These are phyloP conservation scores for Loriculus beryllinus DNA, from an alignment of 2,797 vertebrate species.

Conservation along the genomic window DNA sequence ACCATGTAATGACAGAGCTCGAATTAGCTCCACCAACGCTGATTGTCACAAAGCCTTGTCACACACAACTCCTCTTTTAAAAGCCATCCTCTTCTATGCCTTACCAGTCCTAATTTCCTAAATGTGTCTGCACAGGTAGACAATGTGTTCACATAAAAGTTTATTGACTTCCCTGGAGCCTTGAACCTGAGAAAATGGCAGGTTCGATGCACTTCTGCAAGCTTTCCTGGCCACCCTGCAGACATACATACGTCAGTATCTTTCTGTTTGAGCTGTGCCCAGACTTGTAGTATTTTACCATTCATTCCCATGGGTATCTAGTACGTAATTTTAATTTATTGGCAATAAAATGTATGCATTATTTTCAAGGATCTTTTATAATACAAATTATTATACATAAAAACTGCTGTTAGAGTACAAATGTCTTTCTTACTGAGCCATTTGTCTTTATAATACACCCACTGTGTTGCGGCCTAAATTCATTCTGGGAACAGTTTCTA, in stretches of 20 bases:
- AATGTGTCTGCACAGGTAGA: background rate
- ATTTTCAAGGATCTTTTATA: background rate
- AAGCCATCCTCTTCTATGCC: background rate
- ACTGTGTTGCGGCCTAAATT: slow-evolving; percentile 8
- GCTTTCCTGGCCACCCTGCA: background rate
- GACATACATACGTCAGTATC: fast-evolving
- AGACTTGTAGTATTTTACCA: background rate
- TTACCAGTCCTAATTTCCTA: background rate
- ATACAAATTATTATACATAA: background rate
- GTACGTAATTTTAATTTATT: background rate
- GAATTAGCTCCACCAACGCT: background rate
- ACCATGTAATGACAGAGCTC: background rate
- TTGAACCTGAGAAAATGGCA: background rate
- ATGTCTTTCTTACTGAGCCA: background rate
- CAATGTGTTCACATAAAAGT: background rate
- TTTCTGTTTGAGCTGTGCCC: background rate
- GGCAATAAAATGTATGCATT: background rate
- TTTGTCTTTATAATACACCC: slow-evolving; percentile 28
- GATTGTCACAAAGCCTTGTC: background rate
- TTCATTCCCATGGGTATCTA: background rate
- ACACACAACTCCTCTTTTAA: background rate
- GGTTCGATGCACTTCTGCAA: background rate
- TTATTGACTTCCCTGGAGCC: background rate
- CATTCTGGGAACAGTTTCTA: slow-evolving; percentile 27
- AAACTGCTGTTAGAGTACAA: background rate